Conservation (phyloP, 2,888 invertebrate genomes). For the Dryococelus australis region DNA sequence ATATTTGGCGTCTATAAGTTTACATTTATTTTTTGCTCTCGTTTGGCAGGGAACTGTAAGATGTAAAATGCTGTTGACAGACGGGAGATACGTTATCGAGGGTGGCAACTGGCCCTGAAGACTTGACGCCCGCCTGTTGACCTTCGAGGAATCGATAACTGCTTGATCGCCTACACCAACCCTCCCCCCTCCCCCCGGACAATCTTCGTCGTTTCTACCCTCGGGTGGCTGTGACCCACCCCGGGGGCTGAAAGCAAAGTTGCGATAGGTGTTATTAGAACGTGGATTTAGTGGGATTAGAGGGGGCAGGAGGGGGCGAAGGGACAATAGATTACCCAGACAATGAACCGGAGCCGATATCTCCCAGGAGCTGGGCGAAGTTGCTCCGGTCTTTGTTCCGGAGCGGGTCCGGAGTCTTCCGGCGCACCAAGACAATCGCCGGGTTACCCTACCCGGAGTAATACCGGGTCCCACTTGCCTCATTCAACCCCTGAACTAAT, state of each 20-base stretch:
- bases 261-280: slow-evolving; percentile 10
- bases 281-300: not conserved
- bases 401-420: not conserved
- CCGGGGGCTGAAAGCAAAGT: not conserved
- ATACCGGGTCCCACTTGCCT: not conserved
- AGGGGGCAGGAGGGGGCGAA: not conserved
- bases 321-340: not conserved
- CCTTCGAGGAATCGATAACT: no score
- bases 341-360: slow-evolving; percentile 9
- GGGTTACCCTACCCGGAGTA: not conserved
- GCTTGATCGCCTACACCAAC: no score
- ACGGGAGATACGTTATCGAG: no score
- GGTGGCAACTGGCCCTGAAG: no score
- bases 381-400: not conserved
- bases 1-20: no score
- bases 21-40: no score
- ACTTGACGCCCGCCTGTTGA: no score
- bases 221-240: no score
- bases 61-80: no score
- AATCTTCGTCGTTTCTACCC: no score
- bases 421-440: not conserved
- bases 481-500: not conserved
- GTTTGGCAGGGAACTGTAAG: no score
- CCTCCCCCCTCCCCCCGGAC: no score
- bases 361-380: not conserved